phyloP scores from a whole-genome alignment of 2,888 invertebrate genomes.

The Scaptomyza reducta region DNA sequence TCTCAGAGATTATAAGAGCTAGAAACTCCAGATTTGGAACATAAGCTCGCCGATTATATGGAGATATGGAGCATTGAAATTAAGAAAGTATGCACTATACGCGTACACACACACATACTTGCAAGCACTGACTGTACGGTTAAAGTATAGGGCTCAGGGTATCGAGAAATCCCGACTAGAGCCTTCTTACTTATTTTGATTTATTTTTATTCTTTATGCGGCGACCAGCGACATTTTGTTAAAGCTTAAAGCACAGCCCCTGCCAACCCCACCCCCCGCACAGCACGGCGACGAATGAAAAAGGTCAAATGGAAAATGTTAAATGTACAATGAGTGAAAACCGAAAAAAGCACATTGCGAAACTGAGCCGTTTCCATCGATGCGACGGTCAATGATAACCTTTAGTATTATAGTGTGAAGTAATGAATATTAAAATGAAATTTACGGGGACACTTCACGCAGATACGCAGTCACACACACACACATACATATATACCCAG shows the following conservation, averaged over 20 bases:
- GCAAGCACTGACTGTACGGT: no score
- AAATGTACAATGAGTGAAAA: slow-evolving; percentile 15
- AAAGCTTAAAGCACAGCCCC: slow-evolving; percentile 22
- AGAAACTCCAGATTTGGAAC: no score
- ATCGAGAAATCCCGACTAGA: no score
- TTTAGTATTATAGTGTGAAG: slow-evolving; percentile 64
- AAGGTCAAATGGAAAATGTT: slow-evolving; percentile 43
- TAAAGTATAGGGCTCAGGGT: no score
- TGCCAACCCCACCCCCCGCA: neutral
- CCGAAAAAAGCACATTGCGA: slow-evolving; percentile 7
- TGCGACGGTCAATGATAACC: slow-evolving; percentile 52
- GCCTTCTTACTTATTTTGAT: no score
- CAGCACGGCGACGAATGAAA: neutral
- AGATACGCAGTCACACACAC: slow-evolving; percentile 8
- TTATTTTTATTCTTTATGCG: slow-evolving; percentile 1
- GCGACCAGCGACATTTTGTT: slow-evolving; percentile 27
- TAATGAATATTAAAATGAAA: slow-evolving; percentile 76
- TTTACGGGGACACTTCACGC: slow-evolving; percentile 48
- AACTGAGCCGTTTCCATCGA: slow-evolving; percentile 10
- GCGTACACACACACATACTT: no score
- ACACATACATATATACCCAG: slow-evolving; percentile 15
- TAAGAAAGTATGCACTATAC: no score
- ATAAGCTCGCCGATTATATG: no score
- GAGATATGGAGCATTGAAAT: no score
- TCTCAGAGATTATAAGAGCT: no score